Conservation (phyloP, 1,140 invertebrate genomes). For the Drosophila murphyi region DNA sequence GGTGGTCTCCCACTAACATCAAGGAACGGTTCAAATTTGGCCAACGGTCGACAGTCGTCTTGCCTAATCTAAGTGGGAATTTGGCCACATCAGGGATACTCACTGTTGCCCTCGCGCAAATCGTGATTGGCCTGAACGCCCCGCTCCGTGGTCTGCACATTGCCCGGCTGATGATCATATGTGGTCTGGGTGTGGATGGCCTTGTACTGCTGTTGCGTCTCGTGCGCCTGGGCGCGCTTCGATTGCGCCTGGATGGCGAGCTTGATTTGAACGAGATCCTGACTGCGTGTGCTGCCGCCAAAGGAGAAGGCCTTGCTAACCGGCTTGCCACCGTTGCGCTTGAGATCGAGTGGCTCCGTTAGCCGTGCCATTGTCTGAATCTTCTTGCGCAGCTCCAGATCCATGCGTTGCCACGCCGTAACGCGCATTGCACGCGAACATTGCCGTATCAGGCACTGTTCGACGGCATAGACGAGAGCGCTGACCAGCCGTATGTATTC, state of each 20-base stretch:
- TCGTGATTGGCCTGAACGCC: conserved; percentile 79
- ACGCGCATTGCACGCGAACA: conserved; percentile 87
- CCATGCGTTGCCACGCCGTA: conserved; percentile 88
- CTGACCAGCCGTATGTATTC: conserved; percentile 83
- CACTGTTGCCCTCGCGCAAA: conserved; percentile 64
- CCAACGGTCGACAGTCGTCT: too few species aligned
- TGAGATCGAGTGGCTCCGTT: conserved; percentile 75
- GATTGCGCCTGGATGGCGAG: conserved; percentile 86
- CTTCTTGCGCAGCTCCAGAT: conserved; percentile 86
- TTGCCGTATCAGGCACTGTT: conserved; percentile 88
- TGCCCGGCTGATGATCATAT: conserved; percentile 39
- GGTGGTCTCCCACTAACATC: too few species aligned
- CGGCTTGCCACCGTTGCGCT: conserved; percentile 65
- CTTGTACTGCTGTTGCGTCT: conserved; percentile 72
- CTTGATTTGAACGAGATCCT: conserved; percentile 87
- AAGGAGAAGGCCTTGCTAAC: conserved; percentile 77
- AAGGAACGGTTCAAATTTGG: too few species aligned
- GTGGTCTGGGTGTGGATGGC: conserved; percentile 77
- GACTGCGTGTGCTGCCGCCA: conserved; percentile 83
- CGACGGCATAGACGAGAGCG: conserved; percentile 85
- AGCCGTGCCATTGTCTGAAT: conserved; percentile 87
- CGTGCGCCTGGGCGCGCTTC: conserved; percentile 73
- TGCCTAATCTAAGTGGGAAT: too few species aligned
- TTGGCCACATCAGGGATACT: conserved; percentile 21
- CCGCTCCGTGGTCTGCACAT: conserved; percentile 72